Percentiles rank a stretch among this genome's conserved stretches.
Conservation (phyloP, 1,140 invertebrate species). For the Amyelois transitella region DNA sequence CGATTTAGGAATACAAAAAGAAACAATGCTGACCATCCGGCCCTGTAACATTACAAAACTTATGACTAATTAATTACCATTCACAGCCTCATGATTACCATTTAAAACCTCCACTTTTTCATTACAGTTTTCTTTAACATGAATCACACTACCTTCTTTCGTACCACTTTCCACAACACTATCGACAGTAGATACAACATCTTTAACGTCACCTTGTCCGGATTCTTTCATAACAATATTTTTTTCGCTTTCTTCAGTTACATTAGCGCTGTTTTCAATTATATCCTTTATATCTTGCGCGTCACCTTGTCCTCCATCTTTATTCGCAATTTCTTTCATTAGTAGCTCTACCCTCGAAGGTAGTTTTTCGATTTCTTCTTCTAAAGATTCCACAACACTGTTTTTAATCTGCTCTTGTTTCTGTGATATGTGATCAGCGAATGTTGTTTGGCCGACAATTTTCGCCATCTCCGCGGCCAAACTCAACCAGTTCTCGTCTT, state of each 20-base stretch:
- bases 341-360: conserved; percentile 40
- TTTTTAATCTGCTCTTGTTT: conserved; percentile 24
- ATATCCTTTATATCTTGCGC: background rate
- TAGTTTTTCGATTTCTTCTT: conserved; percentile 28
- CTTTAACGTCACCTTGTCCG: background rate
- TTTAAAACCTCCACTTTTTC: background rate
- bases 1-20: too few species aligned
- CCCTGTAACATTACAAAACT: background rate
- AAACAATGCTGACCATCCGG: background rate
- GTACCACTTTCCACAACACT: background rate
- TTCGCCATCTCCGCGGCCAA: conserved; percentile 57
- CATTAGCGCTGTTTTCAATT: too few species aligned
- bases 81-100: background rate
- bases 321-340: conserved; percentile 15
- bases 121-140: background rate
- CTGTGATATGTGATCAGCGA: conserved; percentile 45
- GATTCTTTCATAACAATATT: background rate
- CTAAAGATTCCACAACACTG: conserved; percentile 12
- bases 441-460: conserved; percentile 36
- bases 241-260: background rate
- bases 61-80: background rate
- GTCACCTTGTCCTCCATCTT: background rate
- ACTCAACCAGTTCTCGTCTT: conserved; percentile 33
- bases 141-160: background rate
- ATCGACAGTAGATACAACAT: background rate